Evolutionary conservation across 53 echinoderm and acorn worm genomes (phyloP).

Genomic region (Astropecten irregularis): DNA sequence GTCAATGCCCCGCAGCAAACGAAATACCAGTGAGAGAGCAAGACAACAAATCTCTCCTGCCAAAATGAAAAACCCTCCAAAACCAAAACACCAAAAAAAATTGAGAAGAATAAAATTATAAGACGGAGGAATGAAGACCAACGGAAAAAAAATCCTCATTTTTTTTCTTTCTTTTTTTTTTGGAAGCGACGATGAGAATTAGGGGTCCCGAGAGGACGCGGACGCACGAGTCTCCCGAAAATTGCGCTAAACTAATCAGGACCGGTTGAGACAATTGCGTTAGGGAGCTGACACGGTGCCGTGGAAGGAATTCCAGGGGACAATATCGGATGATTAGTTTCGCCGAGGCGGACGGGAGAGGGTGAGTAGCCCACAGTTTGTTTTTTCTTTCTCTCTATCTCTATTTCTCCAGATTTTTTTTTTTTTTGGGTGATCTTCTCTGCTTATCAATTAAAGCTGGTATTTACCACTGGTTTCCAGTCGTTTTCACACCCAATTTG

Average conservation of each 20-base stretch:
- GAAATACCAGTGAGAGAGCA: background rate
- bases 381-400: too few species aligned
- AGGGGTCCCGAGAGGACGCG: constrained; percentile 3
- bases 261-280: constrained; percentile 31
- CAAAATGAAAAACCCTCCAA: too few species aligned
- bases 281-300: constrained; percentile 9
- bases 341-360: background rate
- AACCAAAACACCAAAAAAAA: too few species aligned
- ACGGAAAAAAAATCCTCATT: background rate
- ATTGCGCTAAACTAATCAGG: constrained; percentile 52
- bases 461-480: background rate
- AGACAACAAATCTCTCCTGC: too few species aligned
- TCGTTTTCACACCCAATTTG: constrained; percentile 15
- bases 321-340: constrained; percentile 38
- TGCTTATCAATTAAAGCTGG: constrained; percentile 26
- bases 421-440: background rate
- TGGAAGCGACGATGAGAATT: constrained; percentile 12
- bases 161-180: too few species aligned
- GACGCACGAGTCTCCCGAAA: background rate
- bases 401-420: background rate
- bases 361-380: constrained; percentile 5
- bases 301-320: background rate
- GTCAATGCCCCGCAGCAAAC: constrained; percentile 5
- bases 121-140: background rate
- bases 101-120: too few species aligned